Percentiles rank a stretch among this genome's conserved stretches.
These are phyloP conservation scores for Panagrolaimus sp. DNA, from an alignment of 1,140 invertebrate species.

Conservation along the genomic window DNA sequence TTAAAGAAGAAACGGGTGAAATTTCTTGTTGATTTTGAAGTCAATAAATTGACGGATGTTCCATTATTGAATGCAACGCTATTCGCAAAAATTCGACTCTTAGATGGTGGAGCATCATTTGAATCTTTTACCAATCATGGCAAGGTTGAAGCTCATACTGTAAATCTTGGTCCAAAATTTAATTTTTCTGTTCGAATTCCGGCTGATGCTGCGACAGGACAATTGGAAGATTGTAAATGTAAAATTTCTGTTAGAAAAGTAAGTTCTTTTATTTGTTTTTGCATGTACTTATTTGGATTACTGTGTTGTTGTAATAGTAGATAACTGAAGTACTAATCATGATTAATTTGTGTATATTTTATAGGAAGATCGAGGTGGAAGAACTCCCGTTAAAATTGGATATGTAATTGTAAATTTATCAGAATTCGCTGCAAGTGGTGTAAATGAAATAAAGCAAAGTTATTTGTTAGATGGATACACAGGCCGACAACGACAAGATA, in stretches of 20 bases:
- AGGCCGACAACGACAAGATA: slow-evolving; percentile 78
- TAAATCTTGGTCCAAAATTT: slow-evolving; percentile 63
- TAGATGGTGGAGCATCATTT: slow-evolving; percentile 80
- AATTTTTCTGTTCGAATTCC: slow-evolving; percentile 91
- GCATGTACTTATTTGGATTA: too few species aligned
- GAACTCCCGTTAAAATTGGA: slow-evolving; percentile 87
- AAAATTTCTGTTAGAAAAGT: slow-evolving; percentile 91
- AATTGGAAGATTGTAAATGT: slow-evolving; percentile 82
- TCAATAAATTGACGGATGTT: slow-evolving; percentile 75
- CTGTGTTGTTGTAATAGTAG: too few species aligned
- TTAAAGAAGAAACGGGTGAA: slow-evolving; percentile 33
- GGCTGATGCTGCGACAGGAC: slow-evolving; percentile 84
- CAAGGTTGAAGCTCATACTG: not conserved
- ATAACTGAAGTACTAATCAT: too few species aligned
- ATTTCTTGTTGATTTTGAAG: slow-evolving; percentile 38
- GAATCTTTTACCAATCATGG: slow-evolving; percentile 69
- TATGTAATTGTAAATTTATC: slow-evolving; percentile 93
- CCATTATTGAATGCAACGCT: slow-evolving; percentile 89
- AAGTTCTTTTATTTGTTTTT: slow-evolving; percentile 59
- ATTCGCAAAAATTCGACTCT: slow-evolving; percentile 85
- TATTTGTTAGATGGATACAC: slow-evolving; percentile 86
- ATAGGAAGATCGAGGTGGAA: slow-evolving; percentile 76
- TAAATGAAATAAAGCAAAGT: slow-evolving; percentile 68
- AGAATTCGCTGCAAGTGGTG: slow-evolving; percentile 87
- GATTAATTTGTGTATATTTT: too few species aligned